Conservation (phyloP, 2,113 vertebrate genomes). For the Prunella fulvescens region DNA sequence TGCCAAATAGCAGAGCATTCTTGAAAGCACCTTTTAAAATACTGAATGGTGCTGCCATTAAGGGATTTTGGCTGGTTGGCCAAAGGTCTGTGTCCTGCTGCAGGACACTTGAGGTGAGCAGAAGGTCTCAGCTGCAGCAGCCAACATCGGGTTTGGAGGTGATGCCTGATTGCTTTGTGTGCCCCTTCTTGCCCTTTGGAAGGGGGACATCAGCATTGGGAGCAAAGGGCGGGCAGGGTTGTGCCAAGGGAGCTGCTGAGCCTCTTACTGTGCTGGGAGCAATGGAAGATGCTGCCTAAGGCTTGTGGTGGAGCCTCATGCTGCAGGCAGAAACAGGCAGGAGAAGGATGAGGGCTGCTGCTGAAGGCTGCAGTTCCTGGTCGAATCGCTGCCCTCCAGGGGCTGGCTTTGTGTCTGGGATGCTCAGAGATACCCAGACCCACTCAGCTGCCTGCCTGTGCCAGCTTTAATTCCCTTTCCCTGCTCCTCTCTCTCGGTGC, state of each 20-base stretch:
- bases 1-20: not conserved
- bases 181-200: not conserved
- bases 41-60: not conserved
- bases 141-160: fast-evolving
- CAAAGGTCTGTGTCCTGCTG: not conserved
- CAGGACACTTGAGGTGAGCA: not conserved
- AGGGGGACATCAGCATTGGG: fast-evolving
- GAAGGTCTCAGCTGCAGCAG: not conserved
- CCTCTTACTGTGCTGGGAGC: not conserved
- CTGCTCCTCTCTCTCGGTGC: not conserved
- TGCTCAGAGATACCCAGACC: not conserved
- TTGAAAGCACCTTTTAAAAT: not conserved
- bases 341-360: not conserved
- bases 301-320: not conserved
- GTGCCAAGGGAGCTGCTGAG: not conserved
- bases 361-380: not conserved
- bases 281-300: not conserved
- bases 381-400: fast-evolving
- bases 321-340: not conserved
- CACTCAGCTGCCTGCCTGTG: not conserved
- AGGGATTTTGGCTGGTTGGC: not conserved
- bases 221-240: not conserved
- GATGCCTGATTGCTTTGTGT: not conserved
- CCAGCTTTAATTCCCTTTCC: not conserved
- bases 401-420: not conserved